Evolutionary conservation across 2,888 invertebrate genomes (phyloP).

Genomic region (Lasioglossum marginatum): DNA sequence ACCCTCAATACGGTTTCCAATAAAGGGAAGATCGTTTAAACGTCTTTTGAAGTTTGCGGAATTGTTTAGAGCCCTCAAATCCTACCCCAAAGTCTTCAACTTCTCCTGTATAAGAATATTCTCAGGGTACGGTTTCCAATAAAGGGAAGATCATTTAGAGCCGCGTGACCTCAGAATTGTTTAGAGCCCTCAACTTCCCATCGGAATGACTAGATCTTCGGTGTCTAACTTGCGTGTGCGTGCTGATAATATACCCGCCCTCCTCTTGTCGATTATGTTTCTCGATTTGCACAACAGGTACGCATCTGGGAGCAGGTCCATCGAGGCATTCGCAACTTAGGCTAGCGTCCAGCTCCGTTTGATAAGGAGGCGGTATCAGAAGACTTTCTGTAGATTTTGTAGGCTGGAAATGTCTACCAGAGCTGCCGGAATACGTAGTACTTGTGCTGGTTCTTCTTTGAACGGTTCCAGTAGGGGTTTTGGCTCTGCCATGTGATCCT

Average conservation of each 20-base stretch:
- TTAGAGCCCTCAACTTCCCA: slow-evolving; percentile 77
- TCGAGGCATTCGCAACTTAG: slow-evolving; percentile 90
- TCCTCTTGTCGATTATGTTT: slow-evolving; percentile 79
- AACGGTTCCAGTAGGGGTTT: slow-evolving; percentile 86
- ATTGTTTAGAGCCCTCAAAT: not conserved
- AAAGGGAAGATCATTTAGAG: slow-evolving; percentile 68
- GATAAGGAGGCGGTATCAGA: slow-evolving; percentile 89
- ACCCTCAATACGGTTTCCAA: slow-evolving; percentile 1
- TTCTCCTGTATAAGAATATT: not conserved
- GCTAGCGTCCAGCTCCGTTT: slow-evolving; percentile 88
- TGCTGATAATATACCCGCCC: slow-evolving; percentile 62
- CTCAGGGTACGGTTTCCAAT: not conserved
- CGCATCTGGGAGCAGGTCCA: slow-evolving; percentile 73
- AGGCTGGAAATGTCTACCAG: slow-evolving; percentile 86
- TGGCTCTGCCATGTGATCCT: slow-evolving; percentile 87
- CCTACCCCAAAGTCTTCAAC: no score
- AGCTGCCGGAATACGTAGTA: slow-evolving; percentile 78
- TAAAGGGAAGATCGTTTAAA: slow-evolving; percentile 47
- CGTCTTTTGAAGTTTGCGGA: no score
- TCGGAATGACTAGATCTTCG: slow-evolving; percentile 82
- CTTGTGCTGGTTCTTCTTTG: slow-evolving; percentile 85
- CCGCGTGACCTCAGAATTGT: slow-evolving; percentile 79
- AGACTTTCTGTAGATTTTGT: slow-evolving; percentile 94
- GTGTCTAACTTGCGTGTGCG: slow-evolving; percentile 76
- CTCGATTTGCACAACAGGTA: slow-evolving; percentile 77